phyloP scores from a whole-genome alignment of 2,797 vertebrate genomes.

The Percopsis omiscomaycus region DNA sequence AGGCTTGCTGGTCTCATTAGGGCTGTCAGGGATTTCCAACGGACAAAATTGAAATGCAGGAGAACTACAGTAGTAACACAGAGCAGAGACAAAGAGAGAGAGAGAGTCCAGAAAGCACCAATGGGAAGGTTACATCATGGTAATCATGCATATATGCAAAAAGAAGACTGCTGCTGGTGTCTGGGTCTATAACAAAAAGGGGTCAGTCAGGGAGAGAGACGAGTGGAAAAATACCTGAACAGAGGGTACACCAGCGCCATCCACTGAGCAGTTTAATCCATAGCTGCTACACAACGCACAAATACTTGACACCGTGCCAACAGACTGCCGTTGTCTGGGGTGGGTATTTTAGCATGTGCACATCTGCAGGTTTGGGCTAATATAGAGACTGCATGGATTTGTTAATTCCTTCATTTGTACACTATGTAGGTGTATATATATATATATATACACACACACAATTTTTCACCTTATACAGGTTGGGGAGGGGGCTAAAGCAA shows the following conservation, averaged over 20 bases:
- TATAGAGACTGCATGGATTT: background rate
- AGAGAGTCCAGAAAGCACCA: background rate
- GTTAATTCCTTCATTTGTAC: background rate
- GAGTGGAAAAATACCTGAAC: slow-evolving; percentile 75
- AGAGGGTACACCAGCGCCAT: slow-evolving; percentile 73
- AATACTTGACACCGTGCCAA: slow-evolving; percentile 72
- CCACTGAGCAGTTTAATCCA: slow-evolving; percentile 66
- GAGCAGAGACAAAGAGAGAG: background rate
- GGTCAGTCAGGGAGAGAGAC: slow-evolving; percentile 44
- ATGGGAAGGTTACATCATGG: too few species aligned
- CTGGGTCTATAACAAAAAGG: slow-evolving; percentile 9
- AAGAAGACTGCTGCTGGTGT: background rate
- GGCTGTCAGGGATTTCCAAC: slow-evolving; percentile 5
- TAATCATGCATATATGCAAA: background rate
- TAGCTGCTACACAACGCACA: slow-evolving; percentile 63
- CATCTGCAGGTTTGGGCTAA: slow-evolving; percentile 14
- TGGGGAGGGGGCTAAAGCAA: slow-evolving; percentile 6
- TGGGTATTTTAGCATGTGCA: background rate
- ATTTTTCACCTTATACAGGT: slow-evolving; percentile 15
- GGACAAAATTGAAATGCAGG: slow-evolving; percentile 21
- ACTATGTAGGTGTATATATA: background rate
- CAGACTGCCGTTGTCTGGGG: slow-evolving; percentile 34
- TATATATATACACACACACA: background rate
- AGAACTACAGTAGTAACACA: background rate
- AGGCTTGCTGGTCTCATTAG: slow-evolving; percentile 21